Base-by-base conservation (phyloP, 2,888 invertebrate genomes). In the Oxystoma pomonae region DNA sequence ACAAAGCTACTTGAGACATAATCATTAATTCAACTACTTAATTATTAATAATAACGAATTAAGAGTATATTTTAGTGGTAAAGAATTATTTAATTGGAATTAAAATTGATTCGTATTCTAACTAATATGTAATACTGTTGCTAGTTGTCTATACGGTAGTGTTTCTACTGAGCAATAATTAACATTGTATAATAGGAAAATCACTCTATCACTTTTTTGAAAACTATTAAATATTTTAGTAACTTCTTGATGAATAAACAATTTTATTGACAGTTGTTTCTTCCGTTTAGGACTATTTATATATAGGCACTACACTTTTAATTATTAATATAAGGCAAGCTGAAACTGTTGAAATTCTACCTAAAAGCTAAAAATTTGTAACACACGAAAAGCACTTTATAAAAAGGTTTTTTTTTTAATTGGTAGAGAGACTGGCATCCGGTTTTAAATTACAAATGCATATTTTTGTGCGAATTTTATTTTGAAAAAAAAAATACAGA, bases 1-100 rank as follows among this genome's bases (percentile, higher is more conserved):
- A 89, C 70, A 90, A 84, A 82, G 88, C 89, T 83, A 90, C 84
- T 81, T 89, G 88, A 70, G 90, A 90, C 89, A 90, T 88, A 79
- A 81, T 83, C 58, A 64, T 63, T 63, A 61, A 62, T 61, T 58
- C 59, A 61, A 5, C 53, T 9, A 50, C n/a, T n/a, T 9, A n/a
- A n/a, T 9, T 12, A 50, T 9, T 9, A n/a, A n/a, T 50, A 50
- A 9, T 50, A n/a, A 50, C 50, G 50, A 50, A 12, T 50, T 50
- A 12, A n/a, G n/a, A n/a, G 50, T 9, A 50, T 12, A 53, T 9
- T 53, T 53, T 9, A 16, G 12, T 35, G 3, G 35, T 35, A 35
- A 35, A 7, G 3, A 35, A 35, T 35, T 35, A 35, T 7, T 35
- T 35, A 35, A 35, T 35, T 35, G 35, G 5, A 12, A 12, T 35